Conservation (phyloP, 35 echinoderm and acorn worm species). For the Diadema setosum region DNA sequence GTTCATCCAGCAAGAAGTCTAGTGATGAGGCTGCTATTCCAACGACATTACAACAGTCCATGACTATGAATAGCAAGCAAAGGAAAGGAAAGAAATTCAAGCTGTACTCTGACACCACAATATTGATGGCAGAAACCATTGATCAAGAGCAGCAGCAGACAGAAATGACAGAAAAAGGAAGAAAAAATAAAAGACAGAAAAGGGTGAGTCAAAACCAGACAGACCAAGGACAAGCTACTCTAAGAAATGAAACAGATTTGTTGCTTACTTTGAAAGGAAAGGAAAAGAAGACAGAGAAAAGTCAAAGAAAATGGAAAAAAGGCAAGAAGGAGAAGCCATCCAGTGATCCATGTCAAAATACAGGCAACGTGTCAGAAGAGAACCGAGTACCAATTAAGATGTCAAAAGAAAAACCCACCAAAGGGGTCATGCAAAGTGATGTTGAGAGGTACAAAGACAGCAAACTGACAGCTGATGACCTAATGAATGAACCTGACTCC, state of each 20-base stretch:
- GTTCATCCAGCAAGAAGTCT: too few relatives aligned
- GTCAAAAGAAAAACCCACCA: neutral
- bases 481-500: neutral
- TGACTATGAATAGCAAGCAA: neutral
- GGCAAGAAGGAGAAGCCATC: neutral
- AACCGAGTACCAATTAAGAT: neutral
- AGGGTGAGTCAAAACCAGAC: neutral
- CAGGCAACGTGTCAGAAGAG: neutral
- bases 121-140: neutral
- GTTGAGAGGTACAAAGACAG: neutral
- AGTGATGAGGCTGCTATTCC: too few relatives aligned
- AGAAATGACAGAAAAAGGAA: neutral
- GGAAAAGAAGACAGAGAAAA: neutral
- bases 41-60: too few relatives aligned
- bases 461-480: neutral
- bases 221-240: neutral
- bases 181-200: neutral
- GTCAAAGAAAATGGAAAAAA: neutral
- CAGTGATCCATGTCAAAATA: neutral
- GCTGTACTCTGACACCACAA: neutral
- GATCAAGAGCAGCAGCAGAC: neutral
- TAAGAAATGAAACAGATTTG: too few relatives aligned
- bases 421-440: neutral
- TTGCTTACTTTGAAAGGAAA: too few relatives aligned
- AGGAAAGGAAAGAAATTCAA: neutral